Percentiles rank a stretch among this genome's conserved stretches.
phyloP scores from a whole-genome alignment of 2,113 vertebrate genomes.

The Zeus faber region DNA sequence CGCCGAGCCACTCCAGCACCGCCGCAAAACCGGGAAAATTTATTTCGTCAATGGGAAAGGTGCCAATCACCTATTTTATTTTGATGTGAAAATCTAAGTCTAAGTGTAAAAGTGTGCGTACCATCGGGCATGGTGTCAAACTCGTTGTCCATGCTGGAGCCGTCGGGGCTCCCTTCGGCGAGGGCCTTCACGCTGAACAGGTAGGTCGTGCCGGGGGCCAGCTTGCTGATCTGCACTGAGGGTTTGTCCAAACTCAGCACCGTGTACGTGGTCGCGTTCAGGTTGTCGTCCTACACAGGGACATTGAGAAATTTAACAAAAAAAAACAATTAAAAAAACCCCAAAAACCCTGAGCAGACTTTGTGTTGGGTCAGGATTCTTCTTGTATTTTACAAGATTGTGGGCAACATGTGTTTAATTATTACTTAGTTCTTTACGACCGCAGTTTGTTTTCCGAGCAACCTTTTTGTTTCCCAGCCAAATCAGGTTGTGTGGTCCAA shows the following conservation, averaged over 20 bases:
- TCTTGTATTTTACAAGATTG: no score
- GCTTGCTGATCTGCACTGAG: conserved; percentile 76
- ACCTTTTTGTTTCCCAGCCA: no score
- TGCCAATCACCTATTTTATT: neutral
- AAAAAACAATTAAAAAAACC: no score
- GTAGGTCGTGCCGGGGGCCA: conserved; percentile 82
- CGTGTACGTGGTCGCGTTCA: conserved; percentile 84
- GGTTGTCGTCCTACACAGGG: conserved; percentile 60
- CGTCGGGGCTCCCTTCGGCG: conserved; percentile 70
- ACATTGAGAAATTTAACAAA: neutral
- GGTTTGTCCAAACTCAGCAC: conserved; percentile 84
- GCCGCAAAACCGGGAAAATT: no score
- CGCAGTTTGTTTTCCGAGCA: no score
- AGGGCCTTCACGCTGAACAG: conserved; percentile 87
- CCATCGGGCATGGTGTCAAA: conserved; percentile 79
- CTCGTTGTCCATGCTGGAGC: conserved; percentile 82
- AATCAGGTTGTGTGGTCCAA: no score
- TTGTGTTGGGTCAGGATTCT: no score
- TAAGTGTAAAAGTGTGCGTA: conserved; percentile 7
- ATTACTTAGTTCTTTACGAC: no score
- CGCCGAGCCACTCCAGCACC: no score
- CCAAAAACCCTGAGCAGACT: no score
- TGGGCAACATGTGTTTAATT: no score
- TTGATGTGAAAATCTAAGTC: neutral
- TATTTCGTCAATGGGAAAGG: neutral